Base-by-base conservation (phyloP, 1,140 invertebrate genomes). In the Paramacrobiotus metropolitanus region DNA sequence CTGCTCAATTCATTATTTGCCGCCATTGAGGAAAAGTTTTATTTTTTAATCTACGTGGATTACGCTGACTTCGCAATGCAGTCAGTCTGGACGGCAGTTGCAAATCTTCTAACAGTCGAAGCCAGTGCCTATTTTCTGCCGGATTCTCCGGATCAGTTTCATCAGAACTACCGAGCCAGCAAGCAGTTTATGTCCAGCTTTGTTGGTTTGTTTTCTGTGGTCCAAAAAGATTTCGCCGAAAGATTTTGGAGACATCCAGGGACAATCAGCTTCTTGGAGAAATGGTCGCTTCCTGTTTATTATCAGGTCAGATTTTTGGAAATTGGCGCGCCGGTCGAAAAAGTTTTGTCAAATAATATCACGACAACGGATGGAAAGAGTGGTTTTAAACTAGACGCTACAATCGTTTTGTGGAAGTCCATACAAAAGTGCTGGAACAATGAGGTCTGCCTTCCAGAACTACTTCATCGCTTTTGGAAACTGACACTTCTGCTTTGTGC, bases 241-340 rank as follows among this genome's bases (percentile, higher is more conserved):
- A 24, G 4, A 24, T 55, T 55, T 24, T 55, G 48, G 48, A 15
- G 24, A 24, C 48, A 55, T 24, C 48, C 48, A 15, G 48, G 15
- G 4, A 55, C 29, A 24, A 20, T 9, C 15, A 68, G 67, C 55
- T 89, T 92, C 72, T 76, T 87, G 59, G 79, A 81, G 62, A 83
- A 85, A 67, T 95, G 90, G 86, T 93, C 92, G 75, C 76, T 94
- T 29, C 84, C 87, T 30, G 87, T 95, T 21, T 93, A 95, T 72
- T 94, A 88, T 74, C 89, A 94, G 77, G 89, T 94, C 68, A 77
- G 79, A 65, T 76, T 89, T 76, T 87, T 91, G 78, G 86, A 91
- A 77, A 86, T 92, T 70, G 86, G 83, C 59, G 81, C 82, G 65
- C 48, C 48, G 48, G 15, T 55, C 15, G 48, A 55, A 24, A 28